phyloP scores from a whole-genome alignment of 1,140 invertebrate species.

The Thrips palmi region DNA sequence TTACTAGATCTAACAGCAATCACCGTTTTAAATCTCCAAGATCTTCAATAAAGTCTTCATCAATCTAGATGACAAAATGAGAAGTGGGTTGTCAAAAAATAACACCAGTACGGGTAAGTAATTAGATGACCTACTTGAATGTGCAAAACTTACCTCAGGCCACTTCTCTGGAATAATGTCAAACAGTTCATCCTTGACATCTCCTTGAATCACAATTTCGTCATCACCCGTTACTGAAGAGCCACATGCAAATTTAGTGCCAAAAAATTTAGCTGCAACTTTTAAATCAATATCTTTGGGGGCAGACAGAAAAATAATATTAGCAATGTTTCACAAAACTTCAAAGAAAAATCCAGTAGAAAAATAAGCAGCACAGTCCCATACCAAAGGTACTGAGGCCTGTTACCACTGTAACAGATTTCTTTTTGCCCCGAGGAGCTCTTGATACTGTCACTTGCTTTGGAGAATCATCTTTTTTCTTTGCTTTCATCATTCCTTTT shows the following conservation, averaged over 20 bases:
- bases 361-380: too few relatives aligned
- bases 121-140: too few relatives aligned
- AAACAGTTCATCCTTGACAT: constrained; percentile 93
- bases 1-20: too few relatives aligned
- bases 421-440: constrained; percentile 93
- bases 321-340: too few relatives aligned
- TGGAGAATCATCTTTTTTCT: constrained; percentile 54
- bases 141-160: too few relatives aligned
- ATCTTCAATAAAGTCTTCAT: constrained; percentile 24
- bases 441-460: constrained; percentile 67
- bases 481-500: constrained; percentile 56
- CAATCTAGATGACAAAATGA: too few relatives aligned
- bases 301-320: too few relatives aligned
- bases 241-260: constrained; percentile 94
- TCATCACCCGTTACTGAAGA: constrained; percentile 96
- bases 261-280: constrained; percentile 95
- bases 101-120: too few relatives aligned
- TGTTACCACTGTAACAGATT: constrained; percentile 82
- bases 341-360: too few relatives aligned
- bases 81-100: too few relatives aligned
- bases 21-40: constrained; percentile 22
- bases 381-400: neutral
- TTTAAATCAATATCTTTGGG: too few relatives aligned
- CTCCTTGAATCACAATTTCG: constrained; percentile 98
- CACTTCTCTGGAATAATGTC: constrained; percentile 97